A percentile compares a stretch with the other conserved stretches of the same genome.
Conservation (phyloP, 2,888 invertebrate genomes). For the Lasius platythorax region DNA sequence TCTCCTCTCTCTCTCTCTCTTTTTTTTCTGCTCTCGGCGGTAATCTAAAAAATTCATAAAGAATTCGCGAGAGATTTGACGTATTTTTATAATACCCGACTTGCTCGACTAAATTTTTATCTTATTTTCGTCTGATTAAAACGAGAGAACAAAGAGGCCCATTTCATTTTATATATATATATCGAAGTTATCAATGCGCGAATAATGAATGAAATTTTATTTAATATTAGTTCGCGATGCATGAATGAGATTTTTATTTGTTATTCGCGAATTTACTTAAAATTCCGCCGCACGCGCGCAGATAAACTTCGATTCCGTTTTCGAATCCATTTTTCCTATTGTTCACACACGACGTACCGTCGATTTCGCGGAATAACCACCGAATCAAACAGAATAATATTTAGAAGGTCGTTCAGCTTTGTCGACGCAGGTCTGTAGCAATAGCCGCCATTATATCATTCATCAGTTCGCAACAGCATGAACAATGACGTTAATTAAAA, state of each 20-base stretch:
- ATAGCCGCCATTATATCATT: slow-evolving; percentile 10
- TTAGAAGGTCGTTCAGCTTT: slow-evolving; percentile 17
- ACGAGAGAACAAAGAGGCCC: background rate
- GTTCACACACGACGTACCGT: slow-evolving; percentile 9
- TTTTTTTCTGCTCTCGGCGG: background rate
- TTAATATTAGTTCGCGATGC: background rate
- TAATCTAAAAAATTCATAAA: slow-evolving; percentile 33
- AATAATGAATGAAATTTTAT: background rate
- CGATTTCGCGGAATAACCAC: slow-evolving; percentile 30
- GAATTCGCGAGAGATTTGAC: slow-evolving; percentile 21
- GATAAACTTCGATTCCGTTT: slow-evolving; percentile 35
- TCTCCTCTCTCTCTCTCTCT: background rate
- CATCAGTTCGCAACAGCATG: background rate
- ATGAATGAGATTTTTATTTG: slow-evolving; percentile 7
- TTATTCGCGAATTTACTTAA: slow-evolving; percentile 14
- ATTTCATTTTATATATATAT: slow-evolving; percentile 16
- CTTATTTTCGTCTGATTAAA: background rate
- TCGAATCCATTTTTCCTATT: slow-evolving; percentile 28
- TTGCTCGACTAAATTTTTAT: slow-evolving; percentile 25
- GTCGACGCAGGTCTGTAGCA: slow-evolving; percentile 22
- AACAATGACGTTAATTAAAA: slow-evolving; percentile 35
- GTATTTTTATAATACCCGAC: background rate
- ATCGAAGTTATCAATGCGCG: background rate
- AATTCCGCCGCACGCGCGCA: background rate
- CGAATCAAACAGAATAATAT: slow-evolving; percentile 38